These are phyloP conservation scores for Rhamnusium bicolor DNA, from an alignment of 2,888 invertebrate species.

Conservation along the genomic window DNA sequence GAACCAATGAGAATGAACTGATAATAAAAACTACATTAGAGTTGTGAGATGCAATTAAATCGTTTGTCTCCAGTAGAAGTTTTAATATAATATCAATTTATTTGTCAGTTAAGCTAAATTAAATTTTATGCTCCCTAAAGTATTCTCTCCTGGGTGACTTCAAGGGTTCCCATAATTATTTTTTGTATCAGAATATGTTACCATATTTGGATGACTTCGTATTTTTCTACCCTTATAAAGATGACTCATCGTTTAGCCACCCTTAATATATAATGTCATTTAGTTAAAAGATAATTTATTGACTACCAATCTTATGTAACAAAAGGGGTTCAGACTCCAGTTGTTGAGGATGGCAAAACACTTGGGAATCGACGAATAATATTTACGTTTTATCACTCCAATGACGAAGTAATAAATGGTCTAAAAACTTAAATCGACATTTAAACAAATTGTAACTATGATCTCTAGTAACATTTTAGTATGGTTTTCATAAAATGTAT, in stretches of 20 bases:
- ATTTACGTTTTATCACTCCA: neutral
- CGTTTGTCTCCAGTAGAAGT: neutral
- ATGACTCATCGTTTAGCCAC: slow-evolving; percentile 41
- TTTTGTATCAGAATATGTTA: slow-evolving; percentile 1
- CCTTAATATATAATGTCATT: slow-evolving; percentile 38
- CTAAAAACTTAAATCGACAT: no score
- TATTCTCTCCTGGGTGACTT: neutral
- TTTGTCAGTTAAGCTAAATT: neutral
- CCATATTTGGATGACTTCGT: slow-evolving; percentile 39
- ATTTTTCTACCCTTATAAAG: slow-evolving; percentile 38
- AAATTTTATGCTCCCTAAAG: neutral
- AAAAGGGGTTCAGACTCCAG: neutral
- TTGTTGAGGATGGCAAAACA: neutral
- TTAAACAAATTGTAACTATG: no score
- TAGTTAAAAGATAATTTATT: slow-evolving; percentile 40
- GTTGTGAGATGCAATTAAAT: neutral
- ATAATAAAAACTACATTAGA: no score
- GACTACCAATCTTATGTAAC: neutral
- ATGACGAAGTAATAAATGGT: no score
- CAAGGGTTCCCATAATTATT: neutral
- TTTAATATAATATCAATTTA: neutral
- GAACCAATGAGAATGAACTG: no score
- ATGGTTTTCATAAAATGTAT: no score
- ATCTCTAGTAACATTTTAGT: no score
- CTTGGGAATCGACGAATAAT: neutral